Conservation (phyloP, 2,888 invertebrate genomes). For the Acleris laterana region DNA sequence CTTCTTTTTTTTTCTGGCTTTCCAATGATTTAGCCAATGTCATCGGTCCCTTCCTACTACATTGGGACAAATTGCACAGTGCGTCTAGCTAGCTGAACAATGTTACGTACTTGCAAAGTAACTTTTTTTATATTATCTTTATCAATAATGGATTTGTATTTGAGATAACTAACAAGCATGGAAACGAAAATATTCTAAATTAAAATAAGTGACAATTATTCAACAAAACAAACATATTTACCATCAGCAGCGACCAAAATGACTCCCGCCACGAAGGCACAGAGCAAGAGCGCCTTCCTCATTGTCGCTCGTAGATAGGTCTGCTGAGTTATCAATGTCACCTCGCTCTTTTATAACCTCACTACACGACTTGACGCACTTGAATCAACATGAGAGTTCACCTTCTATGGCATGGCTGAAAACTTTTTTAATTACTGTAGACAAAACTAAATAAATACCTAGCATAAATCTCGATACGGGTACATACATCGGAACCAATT, state of each 20-base stretch:
- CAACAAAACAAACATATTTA: neutral
- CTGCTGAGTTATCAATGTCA: conserved; percentile 44
- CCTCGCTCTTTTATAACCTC: conserved; percentile 55
- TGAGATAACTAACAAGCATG: neutral
- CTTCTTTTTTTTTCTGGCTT: too few species aligned
- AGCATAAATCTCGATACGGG: neutral
- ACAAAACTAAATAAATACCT: neutral
- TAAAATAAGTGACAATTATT: too few species aligned
- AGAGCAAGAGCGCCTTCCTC: conserved; percentile 51
- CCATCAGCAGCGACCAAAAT: conserved; percentile 45
- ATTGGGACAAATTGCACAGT: too few species aligned
- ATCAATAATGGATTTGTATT: too few species aligned
- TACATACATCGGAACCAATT: too few species aligned
- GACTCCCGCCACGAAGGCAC: conserved; percentile 46
- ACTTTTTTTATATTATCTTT: too few species aligned
- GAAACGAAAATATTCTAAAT: neutral
- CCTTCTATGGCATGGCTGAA: neutral
- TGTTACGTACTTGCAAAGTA: too few species aligned
- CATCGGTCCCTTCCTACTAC: too few species aligned
- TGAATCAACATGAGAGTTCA: conserved; percentile 48
- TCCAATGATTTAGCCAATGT: too few species aligned
- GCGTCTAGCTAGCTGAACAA: too few species aligned
- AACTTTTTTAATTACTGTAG: neutral
- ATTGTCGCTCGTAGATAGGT: conserved; percentile 45
- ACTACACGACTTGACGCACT: conserved; percentile 48